A percentile compares a stretch with the other conserved stretches of the same genome.
phyloP scores from a whole-genome alignment of 2,797 vertebrate species.

The Gouania willdenowi region DNA sequence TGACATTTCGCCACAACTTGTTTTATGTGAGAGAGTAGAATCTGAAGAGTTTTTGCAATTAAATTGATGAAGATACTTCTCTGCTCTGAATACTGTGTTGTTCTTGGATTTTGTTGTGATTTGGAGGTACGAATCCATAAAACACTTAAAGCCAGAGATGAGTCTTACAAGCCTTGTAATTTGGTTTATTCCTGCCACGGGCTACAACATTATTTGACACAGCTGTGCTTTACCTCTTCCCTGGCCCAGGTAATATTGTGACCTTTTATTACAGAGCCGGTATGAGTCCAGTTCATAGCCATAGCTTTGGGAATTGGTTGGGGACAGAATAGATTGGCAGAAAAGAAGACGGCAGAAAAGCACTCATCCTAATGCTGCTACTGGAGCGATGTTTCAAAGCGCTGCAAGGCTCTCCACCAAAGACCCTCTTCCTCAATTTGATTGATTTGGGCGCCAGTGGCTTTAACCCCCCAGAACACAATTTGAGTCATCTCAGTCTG shows the following conservation, averaged over 20 bases:
- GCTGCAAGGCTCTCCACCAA: constrained; percentile 52
- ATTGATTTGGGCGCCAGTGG: constrained; percentile 61
- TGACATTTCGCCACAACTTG: constrained; percentile 18
- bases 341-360: constrained; percentile 30
- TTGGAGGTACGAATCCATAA: constrained; percentile 21
- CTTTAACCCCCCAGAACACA: constrained; percentile 55
- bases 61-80: too few species aligned
- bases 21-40: constrained; percentile 7
- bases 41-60: neutral
- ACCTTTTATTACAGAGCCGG: constrained; percentile 64
- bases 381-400: constrained; percentile 52
- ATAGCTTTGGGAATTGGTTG: constrained; percentile 57
- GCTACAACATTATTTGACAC: constrained; percentile 65
- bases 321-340: constrained; percentile 52
- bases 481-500: constrained; percentile 48
- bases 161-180: constrained; percentile 38
- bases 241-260: constrained; percentile 54
- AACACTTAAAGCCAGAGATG: constrained; percentile 14
- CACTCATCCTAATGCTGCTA: constrained; percentile 63
- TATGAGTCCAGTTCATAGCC: constrained; percentile 62
- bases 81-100: too few species aligned
- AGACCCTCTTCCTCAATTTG: constrained; percentile 66
- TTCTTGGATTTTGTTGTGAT: constrained; percentile 36
- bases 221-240: constrained; percentile 37
- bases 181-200: constrained; percentile 50